These are phyloP conservation scores for Eupeodes latifasciatus DNA, from an alignment of 2,888 invertebrate genomes.

Conservation along the genomic window DNA sequence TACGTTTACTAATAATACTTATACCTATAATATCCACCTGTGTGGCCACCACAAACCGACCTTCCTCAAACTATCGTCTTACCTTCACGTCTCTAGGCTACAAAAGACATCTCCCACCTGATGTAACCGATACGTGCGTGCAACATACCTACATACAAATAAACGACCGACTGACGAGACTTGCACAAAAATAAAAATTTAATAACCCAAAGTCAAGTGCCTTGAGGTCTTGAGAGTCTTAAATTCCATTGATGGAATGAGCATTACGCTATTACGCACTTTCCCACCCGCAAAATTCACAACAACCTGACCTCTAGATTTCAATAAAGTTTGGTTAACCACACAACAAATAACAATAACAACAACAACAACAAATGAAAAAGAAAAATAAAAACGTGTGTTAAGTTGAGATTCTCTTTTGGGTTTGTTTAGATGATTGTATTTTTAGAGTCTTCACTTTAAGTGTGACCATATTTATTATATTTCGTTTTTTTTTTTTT, in stretches of 20 bases:
- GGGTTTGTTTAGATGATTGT: slow-evolving; percentile 1
- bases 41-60: slow-evolving; percentile 48
- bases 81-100: slow-evolving; percentile 33
- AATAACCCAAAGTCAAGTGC: slow-evolving; percentile 57
- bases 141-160: background rate
- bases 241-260: slow-evolving; percentile 51
- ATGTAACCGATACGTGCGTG: slow-evolving; percentile 13
- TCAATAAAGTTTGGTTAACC: slow-evolving; percentile 39
- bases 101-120: slow-evolving; percentile 55
- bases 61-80: slow-evolving; percentile 58
- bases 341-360: slow-evolving; percentile 1
- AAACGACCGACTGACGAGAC: slow-evolving; percentile 8
- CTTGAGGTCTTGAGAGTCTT: slow-evolving; percentile 56
- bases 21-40: slow-evolving; percentile 9
- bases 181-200: slow-evolving; percentile 30
- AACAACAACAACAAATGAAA: background rate
- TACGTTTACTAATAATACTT: background rate
- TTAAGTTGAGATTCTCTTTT: slow-evolving; percentile 11
- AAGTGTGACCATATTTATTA: background rate
- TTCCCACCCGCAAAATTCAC: slow-evolving; percentile 47
- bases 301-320: slow-evolving; percentile 64
- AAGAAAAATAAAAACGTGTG: background rate
- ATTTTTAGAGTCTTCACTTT: background rate
- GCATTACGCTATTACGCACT: slow-evolving; percentile 58
- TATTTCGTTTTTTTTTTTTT: background rate